Conservation (phyloP, 2,797 vertebrate species). For the Notolepis coatsorum region DNA sequence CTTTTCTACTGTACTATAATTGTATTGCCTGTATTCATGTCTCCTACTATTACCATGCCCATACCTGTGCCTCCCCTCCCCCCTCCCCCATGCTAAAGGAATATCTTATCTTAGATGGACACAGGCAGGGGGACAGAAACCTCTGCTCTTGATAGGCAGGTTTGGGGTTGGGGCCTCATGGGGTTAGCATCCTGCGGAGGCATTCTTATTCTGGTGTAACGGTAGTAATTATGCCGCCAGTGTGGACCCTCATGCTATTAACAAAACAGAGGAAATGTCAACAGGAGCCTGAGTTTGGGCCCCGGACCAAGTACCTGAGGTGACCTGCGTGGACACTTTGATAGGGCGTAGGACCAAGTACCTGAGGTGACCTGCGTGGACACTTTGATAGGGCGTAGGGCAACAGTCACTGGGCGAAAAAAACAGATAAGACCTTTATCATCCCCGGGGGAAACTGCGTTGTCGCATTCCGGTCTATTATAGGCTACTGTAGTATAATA, state of each 20-base stretch:
- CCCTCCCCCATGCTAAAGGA: too few relatives aligned
- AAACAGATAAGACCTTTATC: too few relatives aligned
- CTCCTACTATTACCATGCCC: too few relatives aligned
- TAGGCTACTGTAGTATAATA: conserved; percentile 7
- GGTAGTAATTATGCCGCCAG: conserved; percentile 81
- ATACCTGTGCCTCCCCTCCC: too few relatives aligned
- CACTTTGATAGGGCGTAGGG: too few relatives aligned
- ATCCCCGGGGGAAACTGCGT: too few relatives aligned
- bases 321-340: conserved; percentile 40
- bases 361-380: not conserved
- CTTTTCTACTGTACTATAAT: too few relatives aligned
- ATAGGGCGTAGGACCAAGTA: not conserved
- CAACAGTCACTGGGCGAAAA: too few relatives aligned
- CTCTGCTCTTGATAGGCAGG: conserved; percentile 66
- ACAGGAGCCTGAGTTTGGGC: conserved; percentile 47
- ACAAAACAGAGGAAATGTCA: conserved; percentile 68
- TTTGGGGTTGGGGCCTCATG: conserved; percentile 63
- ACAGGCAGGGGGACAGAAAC: conserved; percentile 47
- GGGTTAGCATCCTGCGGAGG: conserved; percentile 74
- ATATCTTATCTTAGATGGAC: too few relatives aligned
- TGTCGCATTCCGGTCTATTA: too few relatives aligned
- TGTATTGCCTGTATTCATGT: too few relatives aligned
- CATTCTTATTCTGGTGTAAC: conserved; percentile 75
- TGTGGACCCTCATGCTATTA: conserved; percentile 69
- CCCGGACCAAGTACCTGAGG: conserved; percentile 15